Evolutionary conservation across 1,140 invertebrate genomes (phyloP).

Genomic region (Ridgeia piscesae): DNA sequence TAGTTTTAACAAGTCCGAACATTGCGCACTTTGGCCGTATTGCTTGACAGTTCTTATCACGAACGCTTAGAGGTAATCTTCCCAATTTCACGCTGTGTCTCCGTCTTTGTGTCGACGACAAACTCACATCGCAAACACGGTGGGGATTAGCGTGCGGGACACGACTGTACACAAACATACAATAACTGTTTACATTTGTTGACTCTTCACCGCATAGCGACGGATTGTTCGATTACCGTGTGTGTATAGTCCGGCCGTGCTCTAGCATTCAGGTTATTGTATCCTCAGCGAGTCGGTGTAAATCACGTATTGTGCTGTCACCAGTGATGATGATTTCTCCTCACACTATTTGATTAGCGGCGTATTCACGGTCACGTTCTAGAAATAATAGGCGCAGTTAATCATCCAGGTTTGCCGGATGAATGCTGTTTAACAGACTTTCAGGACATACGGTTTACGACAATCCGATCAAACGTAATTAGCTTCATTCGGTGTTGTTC

Average conservation of each 20-base stretch:
- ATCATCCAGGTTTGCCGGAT: too few species aligned
- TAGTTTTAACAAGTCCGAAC: neutral
- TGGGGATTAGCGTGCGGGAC: too few species aligned
- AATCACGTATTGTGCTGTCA: neutral
- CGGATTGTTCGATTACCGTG: neutral
- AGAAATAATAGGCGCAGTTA: neutral
- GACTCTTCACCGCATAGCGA: neutral
- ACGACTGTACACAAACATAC: neutral
- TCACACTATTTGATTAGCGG: neutral
- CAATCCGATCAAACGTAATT: too few species aligned
- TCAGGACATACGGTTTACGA: too few species aligned
- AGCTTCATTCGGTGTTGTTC: too few species aligned
- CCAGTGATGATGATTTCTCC: neutral
- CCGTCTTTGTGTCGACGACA: neutral
- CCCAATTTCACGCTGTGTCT: neutral
- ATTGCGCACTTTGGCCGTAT: neutral
- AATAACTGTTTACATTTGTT: neutral
- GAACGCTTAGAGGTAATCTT: neutral
- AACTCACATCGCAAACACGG: neutral
- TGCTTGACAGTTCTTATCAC: neutral
- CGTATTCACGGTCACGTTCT: neutral
- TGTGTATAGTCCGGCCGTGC: neutral
- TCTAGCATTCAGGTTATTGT: neutral
- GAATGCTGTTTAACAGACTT: too few species aligned
- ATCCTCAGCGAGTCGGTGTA: neutral